These are phyloP conservation scores for Drosophila colorata DNA, from an alignment of 2,888 invertebrate species.

Conservation along the genomic window DNA sequence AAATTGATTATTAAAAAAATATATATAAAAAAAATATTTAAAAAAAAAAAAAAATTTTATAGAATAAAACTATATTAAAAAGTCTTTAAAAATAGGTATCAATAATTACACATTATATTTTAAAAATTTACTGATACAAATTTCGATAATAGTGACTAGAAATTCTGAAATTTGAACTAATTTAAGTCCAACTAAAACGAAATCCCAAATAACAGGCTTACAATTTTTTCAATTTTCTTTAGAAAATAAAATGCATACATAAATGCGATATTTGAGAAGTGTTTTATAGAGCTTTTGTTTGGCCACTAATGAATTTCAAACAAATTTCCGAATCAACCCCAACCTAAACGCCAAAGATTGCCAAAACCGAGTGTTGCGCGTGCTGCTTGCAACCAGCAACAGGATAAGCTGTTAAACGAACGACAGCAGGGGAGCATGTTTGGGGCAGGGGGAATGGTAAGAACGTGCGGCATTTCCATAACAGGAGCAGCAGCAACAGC, in stretches of 20 bases:
- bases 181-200: too few relatives aligned
- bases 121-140: too few relatives aligned
- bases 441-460: constrained; percentile 2
- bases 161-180: too few relatives aligned
- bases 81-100: too few relatives aligned
- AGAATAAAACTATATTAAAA: too few relatives aligned
- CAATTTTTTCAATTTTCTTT: background rate
- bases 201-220: background rate
- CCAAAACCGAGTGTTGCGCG: constrained; percentile 6
- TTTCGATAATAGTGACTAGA: too few relatives aligned
- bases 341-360: constrained; percentile 1
- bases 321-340: constrained; percentile 21
- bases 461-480: constrained; percentile 61
- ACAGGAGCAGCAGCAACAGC: constrained; percentile 33
- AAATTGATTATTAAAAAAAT: too few relatives aligned
- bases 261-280: constrained; percentile 13
- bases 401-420: constrained; percentile 36
- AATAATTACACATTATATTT: too few relatives aligned
- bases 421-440: too few relatives aligned
- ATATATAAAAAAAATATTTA: too few relatives aligned
- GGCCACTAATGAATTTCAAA: constrained; percentile 30
- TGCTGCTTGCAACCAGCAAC: constrained; percentile 35
- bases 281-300: constrained; percentile 23
- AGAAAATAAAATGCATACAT: background rate
- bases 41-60: too few relatives aligned